Evolutionary conservation across 2,113 vertebrate genomes (phyloP), one percentile per base, ranked within the genome.

Genomic region (Aspiorhynchus laticeps): DNA sequence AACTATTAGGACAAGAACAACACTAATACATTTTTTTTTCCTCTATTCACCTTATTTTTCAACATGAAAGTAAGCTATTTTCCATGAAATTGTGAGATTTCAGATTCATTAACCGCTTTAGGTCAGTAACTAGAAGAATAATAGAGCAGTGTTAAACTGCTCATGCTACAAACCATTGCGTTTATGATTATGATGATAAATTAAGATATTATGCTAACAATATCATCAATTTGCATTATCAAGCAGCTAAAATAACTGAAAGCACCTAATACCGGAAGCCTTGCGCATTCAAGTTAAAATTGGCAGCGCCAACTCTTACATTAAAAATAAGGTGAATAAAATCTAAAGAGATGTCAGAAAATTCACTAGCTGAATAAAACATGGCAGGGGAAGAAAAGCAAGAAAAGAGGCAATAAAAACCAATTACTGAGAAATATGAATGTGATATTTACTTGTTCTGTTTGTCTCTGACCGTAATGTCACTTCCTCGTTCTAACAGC

Each of bases 391-490:
- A 71, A 69, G 65, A 69, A 51, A 33, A 78, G 31, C 21, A 61
- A 36, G 6, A 71, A 85, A 59, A 15, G n/a, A 84, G n/a, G 3
- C 28, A 43, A 86, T 33, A 56, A 12, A 79, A 31, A 59, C 26
- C 43, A 51, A 48, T 19, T 31, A 77, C 6, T 26, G n/a, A 80
- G 56, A 41, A 43, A 80, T 63, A 63, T 19, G n/a, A 81, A 46
- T 43, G n/a, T 31, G 24, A 36, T 51, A 46, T 31, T 91, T 91
- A 99, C 98, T 98, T 98, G 93, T 95, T 97, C 86, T 99, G 98
- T 87, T 98, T 99, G 95, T 99, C 98, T 86, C 95, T 94, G 89
- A 94, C 90, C 65, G 96, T 94, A 76, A 99, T 92, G 11, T 99
- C 97, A 0, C 97, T 97, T 6, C 97, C 97, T 77, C 96, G 93